Evolutionary conservation across 1,140 invertebrate genomes (phyloP).

Genomic region (Meteorus sp.): DNA sequence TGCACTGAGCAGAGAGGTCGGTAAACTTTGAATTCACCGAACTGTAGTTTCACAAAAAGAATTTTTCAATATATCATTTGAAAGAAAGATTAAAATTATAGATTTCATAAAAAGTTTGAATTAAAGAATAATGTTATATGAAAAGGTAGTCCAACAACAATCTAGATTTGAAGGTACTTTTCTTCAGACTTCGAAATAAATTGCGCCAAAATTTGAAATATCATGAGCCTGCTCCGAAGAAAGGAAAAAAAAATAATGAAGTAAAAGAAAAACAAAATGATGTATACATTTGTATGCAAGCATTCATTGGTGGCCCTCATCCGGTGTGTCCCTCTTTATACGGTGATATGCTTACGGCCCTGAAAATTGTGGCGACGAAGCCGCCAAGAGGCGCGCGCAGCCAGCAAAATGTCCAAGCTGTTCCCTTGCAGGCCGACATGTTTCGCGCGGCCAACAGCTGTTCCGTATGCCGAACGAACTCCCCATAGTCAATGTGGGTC

Average conservation of each 20-base stretch:
- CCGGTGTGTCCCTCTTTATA: not conserved
- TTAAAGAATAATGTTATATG: too few relatives aligned
- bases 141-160: too few relatives aligned
- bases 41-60: too few relatives aligned
- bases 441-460: constrained; percentile 55
- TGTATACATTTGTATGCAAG: not conserved
- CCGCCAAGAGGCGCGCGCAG: constrained; percentile 54
- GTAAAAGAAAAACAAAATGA: too few relatives aligned
- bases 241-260: not conserved
- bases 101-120: too few relatives aligned
- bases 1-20: constrained; percentile 6
- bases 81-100: too few relatives aligned
- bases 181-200: too few relatives aligned
- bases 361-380: constrained; percentile 49
- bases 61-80: too few relatives aligned
- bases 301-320: constrained; percentile 1
- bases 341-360: constrained; percentile 39
- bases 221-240: too few relatives aligned
- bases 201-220: too few relatives aligned
- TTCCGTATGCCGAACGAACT: constrained; percentile 57
- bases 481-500: constrained; percentile 56
- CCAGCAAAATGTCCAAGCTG: constrained; percentile 47
- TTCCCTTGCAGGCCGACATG: constrained; percentile 47
- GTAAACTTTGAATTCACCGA: not conserved
- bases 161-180: too few relatives aligned